phyloP scores from a whole-genome alignment of 1,140 invertebrate species.

The Hermetia illucens region DNA sequence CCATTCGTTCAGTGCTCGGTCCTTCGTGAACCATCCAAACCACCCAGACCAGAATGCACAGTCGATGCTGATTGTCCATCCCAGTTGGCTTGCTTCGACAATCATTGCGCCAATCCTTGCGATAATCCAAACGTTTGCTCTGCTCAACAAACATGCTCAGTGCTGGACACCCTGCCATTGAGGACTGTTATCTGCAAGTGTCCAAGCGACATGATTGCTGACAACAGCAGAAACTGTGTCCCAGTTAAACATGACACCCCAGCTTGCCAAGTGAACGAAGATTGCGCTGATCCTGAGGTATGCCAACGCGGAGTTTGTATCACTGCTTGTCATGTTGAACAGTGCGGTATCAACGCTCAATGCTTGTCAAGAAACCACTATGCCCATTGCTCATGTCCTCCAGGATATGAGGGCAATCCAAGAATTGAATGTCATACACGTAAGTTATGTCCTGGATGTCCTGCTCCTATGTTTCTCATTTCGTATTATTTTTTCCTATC shows the following conservation, averaged over 20 bases:
- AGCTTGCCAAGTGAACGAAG: constrained; percentile 44
- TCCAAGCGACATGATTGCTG: constrained; percentile 52
- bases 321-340: constrained; percentile 58
- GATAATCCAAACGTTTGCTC: constrained; percentile 49
- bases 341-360: constrained; percentile 72
- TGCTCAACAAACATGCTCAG: constrained; percentile 57
- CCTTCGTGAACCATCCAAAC: constrained; percentile 20
- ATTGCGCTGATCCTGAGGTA: constrained; percentile 55
- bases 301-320: constrained; percentile 62
- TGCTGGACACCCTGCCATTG: constrained; percentile 61
- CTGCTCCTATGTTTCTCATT: too few relatives aligned
- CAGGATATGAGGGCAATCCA: constrained; percentile 67
- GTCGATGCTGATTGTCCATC: constrained; percentile 61
- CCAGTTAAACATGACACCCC: constrained; percentile 31
- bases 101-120: constrained; percentile 63
- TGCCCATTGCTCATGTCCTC: constrained; percentile 61
- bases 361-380: constrained; percentile 62
- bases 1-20: constrained; percentile 58
- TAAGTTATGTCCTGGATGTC: too few relatives aligned
- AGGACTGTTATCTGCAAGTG: constrained; percentile 70
- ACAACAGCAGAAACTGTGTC: constrained; percentile 45
- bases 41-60: constrained; percentile 45
- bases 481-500: too few relatives aligned
- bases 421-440: constrained; percentile 59
- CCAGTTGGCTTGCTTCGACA: constrained; percentile 59